Base-by-base conservation (phyloP, 2,888 invertebrate genomes). In the Trissolcus brochymenae region DNA sequence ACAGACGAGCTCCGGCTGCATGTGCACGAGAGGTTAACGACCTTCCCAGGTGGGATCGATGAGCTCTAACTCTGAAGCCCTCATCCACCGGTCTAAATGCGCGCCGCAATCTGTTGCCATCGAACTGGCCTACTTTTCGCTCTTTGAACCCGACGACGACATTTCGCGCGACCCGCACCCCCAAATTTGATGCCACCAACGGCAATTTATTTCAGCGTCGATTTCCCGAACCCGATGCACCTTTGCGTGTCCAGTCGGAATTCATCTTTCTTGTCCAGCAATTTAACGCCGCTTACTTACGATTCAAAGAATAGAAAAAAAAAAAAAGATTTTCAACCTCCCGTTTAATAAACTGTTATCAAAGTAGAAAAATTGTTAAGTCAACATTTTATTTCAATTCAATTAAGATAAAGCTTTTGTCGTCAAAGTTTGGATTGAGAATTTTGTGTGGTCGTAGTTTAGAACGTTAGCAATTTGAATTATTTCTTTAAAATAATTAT, bases 21-120 rank as follows among this genome's bases (percentile, higher is more conserved):
- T 78, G 81, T 81, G 70, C 65, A 80, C 77, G 81, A 81, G 82
- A 80, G 86, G 84, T 82, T 86, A 86, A 86, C 82, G 86, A 86
- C 86, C 86, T 82, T 81, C 80, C 81, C 83, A 81, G 83, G 82
- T 82, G 82, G 81, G 85, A 86, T 86, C 86, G 86, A 86, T 86
- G 86, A 80, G 84, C 82, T 83, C 81, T 74, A 78, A 81, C 80
- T 80, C 80, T 54, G 78, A 73, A 79, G 81, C 82, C 82, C 82
- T 83, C 84, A 81, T 81, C 81, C 74, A 74, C 78, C 19, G 76
- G 72, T 59, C 66, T 71, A 66, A 66, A 66, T 66, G 76, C 61
- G 67, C 81, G 78, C 70, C 78, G 80, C 78, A 76, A 76, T 71
- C 71, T 66, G 71, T 76, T 71, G 57, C 71, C 71, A 76, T 67